Evolutionary conservation across 1,140 invertebrate species (phyloP), one percentile per base, ranked within the genome.

Genomic region (Drosophila kurseongensis): DNA sequence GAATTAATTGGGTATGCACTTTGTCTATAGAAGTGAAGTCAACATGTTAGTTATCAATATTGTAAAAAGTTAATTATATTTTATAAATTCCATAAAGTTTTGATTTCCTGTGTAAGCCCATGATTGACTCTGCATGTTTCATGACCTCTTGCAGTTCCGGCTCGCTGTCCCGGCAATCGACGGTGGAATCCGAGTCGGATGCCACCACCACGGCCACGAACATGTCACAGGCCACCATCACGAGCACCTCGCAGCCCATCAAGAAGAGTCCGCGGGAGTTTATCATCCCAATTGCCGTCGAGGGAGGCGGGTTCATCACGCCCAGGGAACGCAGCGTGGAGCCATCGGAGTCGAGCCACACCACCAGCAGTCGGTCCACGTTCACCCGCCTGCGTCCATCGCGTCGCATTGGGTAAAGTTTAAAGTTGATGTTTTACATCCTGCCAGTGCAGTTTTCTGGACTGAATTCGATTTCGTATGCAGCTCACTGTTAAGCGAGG

Each of bases 201-300:
- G 94, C 93, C 23, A 94, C 93, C 36, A 94, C 94, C 52, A 79
- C 80, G 45, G 76, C 75, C 27, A 74, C 77, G 14, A 91, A 89
- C 57, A 61, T 90, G 67, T 91, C 91, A 16, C 91, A 91, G 60
- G 85, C 91, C 10, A 75, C 91, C 5, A 68, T 89, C 36, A 91
- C 84, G 23, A 71, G 78, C 38, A 95, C 93, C 36, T 93, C 93
- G 8, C 95, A 97, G 90, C 96, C 96, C 1, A 97, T 97, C 75
- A 95, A 96, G 80, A 98, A 98, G 93, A 97, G 96, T 57, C 96
- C 97, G 9, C 93, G 97, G 14, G 97, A 98, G 93, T 97, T 97
- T 78, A 97, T 98, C 82, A 98, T 98, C 93, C 97, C 97, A 1
- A 98, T 98, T 80, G 96, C 96, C 13, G 95, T 98, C 44, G 97